A percentile compares a stretch with the other conserved stretches of the same genome.
These are phyloP conservation scores for Stigmatopora nigra DNA, from an alignment of 2,113 vertebrate species.

Conservation along the genomic window DNA sequence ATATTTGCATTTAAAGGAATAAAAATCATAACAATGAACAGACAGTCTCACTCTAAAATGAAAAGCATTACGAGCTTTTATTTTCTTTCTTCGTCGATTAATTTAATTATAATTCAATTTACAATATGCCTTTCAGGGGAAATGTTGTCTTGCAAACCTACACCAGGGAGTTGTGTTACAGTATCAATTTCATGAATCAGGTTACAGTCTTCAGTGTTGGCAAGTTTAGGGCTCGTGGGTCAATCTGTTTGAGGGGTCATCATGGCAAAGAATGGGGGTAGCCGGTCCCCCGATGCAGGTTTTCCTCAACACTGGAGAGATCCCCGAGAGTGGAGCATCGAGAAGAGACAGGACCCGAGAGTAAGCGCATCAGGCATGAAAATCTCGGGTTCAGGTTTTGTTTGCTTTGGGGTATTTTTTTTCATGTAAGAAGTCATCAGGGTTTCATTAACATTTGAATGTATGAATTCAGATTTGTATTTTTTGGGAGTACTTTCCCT, in stretches of 20 bases:
- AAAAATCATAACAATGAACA: background rate
- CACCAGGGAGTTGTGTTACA: conserved; percentile 3
- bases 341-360: conserved; percentile 50
- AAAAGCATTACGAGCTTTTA: background rate
- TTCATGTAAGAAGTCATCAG: background rate
- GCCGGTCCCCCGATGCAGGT: conserved; percentile 10
- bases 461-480: no score
- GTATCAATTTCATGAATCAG: conserved; percentile 29
- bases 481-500: no score
- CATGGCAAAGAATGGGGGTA: conserved; percentile 27
- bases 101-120: no score
- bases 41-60: background rate
- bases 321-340: conserved; percentile 42
- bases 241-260: conserved; percentile 8
- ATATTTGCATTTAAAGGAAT: background rate
- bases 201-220: conserved; percentile 20
- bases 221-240: conserved; percentile 5
- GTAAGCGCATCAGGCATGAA: conserved; percentile 24
- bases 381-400: background rate
- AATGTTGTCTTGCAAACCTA: background rate
- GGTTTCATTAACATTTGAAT: background rate
- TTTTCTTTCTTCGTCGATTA: background rate
- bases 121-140: background rate
- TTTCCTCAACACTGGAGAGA: conserved; percentile 46
- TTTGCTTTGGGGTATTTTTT: background rate